phyloP scores from a whole-genome alignment of 2,113 vertebrate genomes.

The Choloepus hoffmanni region DNA sequence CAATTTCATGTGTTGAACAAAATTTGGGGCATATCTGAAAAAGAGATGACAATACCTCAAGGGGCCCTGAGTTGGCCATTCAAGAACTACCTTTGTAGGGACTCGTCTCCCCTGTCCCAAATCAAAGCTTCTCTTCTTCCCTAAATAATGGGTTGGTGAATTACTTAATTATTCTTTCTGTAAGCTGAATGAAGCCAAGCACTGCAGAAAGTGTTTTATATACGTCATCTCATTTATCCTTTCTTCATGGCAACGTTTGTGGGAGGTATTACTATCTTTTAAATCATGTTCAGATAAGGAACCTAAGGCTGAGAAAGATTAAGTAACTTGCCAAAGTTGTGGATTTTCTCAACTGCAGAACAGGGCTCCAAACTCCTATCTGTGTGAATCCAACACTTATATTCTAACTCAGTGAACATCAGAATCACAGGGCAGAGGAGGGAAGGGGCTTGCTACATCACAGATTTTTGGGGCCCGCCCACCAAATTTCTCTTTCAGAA shows the following conservation, averaged over 20 bases:
- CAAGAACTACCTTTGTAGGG: background rate
- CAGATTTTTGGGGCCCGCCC: background rate
- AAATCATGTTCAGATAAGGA: conserved; percentile 11
- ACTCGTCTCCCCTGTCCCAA: background rate
- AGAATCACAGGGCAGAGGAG: background rate
- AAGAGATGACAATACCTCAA: background rate
- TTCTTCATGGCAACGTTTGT: background rate
- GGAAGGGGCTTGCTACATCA: background rate
- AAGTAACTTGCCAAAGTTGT: background rate
- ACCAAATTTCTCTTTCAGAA: background rate
- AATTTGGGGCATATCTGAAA: background rate
- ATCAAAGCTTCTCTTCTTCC: background rate
- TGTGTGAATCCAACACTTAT: background rate
- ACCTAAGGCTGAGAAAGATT: conserved; percentile 9
- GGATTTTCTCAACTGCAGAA: background rate
- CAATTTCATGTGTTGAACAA: background rate
- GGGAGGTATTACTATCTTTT: background rate
- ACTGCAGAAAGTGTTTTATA: background rate
- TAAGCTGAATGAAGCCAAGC: background rate
- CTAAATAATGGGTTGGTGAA: background rate
- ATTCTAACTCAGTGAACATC: background rate
- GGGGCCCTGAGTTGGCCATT: background rate
- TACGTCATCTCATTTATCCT: background rate
- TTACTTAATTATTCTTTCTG: background rate
- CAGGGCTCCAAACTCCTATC: background rate